These are phyloP conservation scores for Coranthus polyacanthus DNA, from an alignment of 2,797 vertebrate genomes.

Conservation along the genomic window DNA sequence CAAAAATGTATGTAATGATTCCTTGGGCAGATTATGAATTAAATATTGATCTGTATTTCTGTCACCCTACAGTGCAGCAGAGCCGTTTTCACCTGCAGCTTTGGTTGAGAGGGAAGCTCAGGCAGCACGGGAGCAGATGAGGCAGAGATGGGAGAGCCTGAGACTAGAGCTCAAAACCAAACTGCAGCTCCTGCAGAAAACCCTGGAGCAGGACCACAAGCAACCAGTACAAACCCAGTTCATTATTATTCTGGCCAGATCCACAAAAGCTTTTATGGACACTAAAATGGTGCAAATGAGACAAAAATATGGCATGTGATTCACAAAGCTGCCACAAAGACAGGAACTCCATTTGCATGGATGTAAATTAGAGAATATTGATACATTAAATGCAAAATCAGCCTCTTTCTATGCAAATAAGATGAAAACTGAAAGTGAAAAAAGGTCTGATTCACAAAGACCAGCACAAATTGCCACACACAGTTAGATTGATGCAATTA, in stretches of 20 bases:
- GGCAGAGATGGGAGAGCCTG: slow-evolving; percentile 93
- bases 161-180: slow-evolving; percentile 92
- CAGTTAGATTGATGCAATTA: too few species aligned
- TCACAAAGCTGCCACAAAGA: too few species aligned
- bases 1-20: background rate
- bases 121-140: slow-evolving; percentile 87
- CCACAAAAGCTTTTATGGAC: too few species aligned
- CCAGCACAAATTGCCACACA: too few species aligned
- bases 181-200: slow-evolving; percentile 89
- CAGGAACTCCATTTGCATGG: too few species aligned
- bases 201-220: slow-evolving; percentile 91
- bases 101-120: slow-evolving; percentile 85
- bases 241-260: background rate
- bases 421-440: too few species aligned
- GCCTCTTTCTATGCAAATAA: too few species aligned
- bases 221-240: slow-evolving; percentile 83
- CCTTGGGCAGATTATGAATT: background rate
- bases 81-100: slow-evolving; percentile 83
- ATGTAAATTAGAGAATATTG: too few species aligned
- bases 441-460: too few species aligned
- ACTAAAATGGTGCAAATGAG: too few species aligned
- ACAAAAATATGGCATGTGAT: too few species aligned
- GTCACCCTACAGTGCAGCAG: slow-evolving; percentile 80
- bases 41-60: background rate
- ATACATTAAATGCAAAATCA: too few species aligned